Evolutionary conservation across 1,140 invertebrate species (phyloP), one percentile per base, ranked within the genome.

Genomic region (Drosophila nigromelanica): DNA sequence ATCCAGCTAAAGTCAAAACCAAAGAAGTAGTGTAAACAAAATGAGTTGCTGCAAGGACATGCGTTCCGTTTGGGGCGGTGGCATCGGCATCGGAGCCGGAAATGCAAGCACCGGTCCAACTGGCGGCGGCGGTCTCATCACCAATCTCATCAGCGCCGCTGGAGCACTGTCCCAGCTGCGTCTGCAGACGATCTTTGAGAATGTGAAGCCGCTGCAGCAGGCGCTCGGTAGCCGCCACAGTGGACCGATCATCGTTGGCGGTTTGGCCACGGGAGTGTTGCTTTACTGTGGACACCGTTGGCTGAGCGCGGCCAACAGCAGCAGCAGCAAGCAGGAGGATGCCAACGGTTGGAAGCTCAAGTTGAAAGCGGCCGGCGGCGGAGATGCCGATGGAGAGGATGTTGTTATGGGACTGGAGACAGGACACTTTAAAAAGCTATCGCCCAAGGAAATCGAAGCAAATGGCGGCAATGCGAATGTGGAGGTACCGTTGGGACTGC

Each of bases 281-380:
- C 35, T 56, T 42, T 66, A 66, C 27, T 56, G 30, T 15, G 62
- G 62, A 7, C 62, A 66, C 39, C 62, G 62, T 10, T 66, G 62
- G 62, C 33, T 66, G 2, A 43, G 8, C 3, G 12, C 15, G 12
- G 8, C 14, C 8, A 3, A 6, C 2, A 7, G 12, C 2, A 12
- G 12, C 8, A 2, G 3, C 2, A 12, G 12, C 24, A n/a, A 24
- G 6, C 12, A 14, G n/a, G 12, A 27, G 5, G 35, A 55, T 21
- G 37, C 3, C 2, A 18, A 14, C 6, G n/a, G 12, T 2, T 52
- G 50, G 50, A 6, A 52, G 4, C 4, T 5, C 0, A 18, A 52
- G 8, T 14, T 8, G 43, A 45, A 45, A 1, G 18, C 33, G 0
- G 33, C 14, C 11, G 35, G 27, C 5, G 27, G 5, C 0, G 27